Evolutionary conservation across 92 coral and sea anemone genomes (phyloP).

Genomic region (Virgularia gustaviana): DNA sequence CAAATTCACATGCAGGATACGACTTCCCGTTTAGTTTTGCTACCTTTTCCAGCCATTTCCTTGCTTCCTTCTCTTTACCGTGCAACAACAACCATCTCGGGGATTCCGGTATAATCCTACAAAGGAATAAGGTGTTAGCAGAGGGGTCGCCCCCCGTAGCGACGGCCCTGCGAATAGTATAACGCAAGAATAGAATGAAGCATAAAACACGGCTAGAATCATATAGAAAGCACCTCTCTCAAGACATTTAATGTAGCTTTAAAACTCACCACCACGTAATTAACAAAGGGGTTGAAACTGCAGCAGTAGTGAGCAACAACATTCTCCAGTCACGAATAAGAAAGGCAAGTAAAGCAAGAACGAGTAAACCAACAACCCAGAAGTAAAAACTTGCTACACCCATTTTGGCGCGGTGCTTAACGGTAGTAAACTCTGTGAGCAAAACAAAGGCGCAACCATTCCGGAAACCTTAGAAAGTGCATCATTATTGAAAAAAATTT

Average conservation of each 20-base stretch:
- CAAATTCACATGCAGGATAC: not conserved
- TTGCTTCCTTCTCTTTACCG: conserved; percentile 8
- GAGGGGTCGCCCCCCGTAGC: too few species aligned
- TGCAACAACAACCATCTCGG: conserved; percentile 1
- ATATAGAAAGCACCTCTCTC: too few species aligned
- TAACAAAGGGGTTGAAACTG: not conserved
- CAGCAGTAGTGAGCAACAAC: conserved; percentile 13
- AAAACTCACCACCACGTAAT: conserved; percentile 16
- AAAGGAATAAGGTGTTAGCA: too few species aligned
- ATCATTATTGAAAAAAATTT: too few species aligned
- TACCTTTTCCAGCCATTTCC: not conserved
- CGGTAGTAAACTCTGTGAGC: conserved; percentile 22
- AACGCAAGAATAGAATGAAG: too few species aligned
- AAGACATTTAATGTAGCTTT: too few species aligned
- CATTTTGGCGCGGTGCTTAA: conserved; percentile 19
- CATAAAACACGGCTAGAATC: too few species aligned
- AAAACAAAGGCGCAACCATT: conserved; percentile 13
- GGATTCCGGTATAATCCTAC: conserved; percentile 19
- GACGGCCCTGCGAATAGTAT: too few species aligned
- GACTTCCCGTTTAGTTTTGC: conserved; percentile 10
- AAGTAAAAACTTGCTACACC: conserved; percentile 15
- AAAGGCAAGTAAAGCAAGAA: not conserved
- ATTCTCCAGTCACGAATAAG: conserved; percentile 13
- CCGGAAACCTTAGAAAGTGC: conserved; percentile 6
- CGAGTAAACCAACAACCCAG: conserved; percentile 7